Conservation (phyloP, 2,113 vertebrate genomes). For the Eulacestoma nigropectus region DNA sequence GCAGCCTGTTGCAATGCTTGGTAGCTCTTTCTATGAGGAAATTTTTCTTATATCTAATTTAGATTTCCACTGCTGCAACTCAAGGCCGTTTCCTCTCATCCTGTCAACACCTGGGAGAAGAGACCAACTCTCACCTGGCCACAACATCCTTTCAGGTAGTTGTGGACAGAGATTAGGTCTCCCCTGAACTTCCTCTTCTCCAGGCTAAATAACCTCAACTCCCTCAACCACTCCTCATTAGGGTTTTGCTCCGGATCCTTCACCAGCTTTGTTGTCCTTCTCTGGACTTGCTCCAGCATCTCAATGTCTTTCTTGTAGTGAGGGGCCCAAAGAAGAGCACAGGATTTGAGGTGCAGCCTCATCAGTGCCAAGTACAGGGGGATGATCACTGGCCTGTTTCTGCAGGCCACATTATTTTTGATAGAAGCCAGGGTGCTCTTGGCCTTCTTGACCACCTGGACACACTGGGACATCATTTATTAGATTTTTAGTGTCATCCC, state of each 20-base stretch:
- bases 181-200: background rate
- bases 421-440: background rate
- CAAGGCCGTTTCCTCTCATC: background rate
- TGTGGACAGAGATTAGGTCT: background rate
- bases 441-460: background rate
- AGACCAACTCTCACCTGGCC: rapidly evolving
- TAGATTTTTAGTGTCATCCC: background rate
- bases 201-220: background rate
- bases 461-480: background rate
- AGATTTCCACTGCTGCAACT: background rate
- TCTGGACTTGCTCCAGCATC: background rate
- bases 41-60: background rate
- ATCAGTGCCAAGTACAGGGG: background rate
- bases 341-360: background rate
- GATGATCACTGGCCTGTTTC: background rate
- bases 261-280: background rate
- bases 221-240: background rate
- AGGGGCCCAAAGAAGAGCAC: background rate
- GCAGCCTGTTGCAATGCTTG: background rate
- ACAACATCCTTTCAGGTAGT: no score
- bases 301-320: background rate
- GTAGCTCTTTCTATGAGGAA: background rate
- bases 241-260: background rate
- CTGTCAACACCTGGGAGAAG: background rate
- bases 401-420: background rate